phyloP scores from a whole-genome alignment of 2,797 vertebrate species.

The Malacoraja senta region DNA sequence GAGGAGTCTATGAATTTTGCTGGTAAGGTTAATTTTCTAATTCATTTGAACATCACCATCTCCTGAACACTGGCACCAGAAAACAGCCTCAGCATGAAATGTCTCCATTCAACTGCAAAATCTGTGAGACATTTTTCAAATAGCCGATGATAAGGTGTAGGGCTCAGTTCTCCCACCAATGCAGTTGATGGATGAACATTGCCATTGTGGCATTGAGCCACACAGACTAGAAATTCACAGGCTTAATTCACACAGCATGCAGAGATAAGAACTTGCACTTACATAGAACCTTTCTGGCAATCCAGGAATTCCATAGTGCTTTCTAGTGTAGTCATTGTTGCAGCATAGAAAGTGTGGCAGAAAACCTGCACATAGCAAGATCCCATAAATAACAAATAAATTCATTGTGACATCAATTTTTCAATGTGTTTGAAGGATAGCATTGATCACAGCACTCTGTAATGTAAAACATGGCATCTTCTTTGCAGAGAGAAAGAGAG shows the following conservation, averaged over 20 bases:
- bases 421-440: neutral
- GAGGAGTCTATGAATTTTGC: constrained; percentile 12
- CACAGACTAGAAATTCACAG: neutral
- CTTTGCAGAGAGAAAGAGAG: too few species aligned
- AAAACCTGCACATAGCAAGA: neutral
- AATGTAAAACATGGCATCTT: neutral
- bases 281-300: neutral
- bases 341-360: neutral
- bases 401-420: neutral
- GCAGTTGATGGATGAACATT: neutral
- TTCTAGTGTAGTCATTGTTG: neutral
- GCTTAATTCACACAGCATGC: neutral
- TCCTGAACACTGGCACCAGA: neutral
- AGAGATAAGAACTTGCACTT: neutral
- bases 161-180: neutral
- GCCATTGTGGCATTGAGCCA: neutral
- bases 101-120: neutral
- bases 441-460: neutral
- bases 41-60: neutral
- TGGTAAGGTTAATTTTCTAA: constrained; percentile 15
- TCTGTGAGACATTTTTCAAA: neutral
- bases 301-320: neutral
- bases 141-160: neutral
- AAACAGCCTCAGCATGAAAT: constrained; percentile 12
- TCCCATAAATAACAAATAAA: neutral